Evolutionary conservation across 1,140 invertebrate genomes (phyloP).

Genomic region (Epicauta chinensis): DNA sequence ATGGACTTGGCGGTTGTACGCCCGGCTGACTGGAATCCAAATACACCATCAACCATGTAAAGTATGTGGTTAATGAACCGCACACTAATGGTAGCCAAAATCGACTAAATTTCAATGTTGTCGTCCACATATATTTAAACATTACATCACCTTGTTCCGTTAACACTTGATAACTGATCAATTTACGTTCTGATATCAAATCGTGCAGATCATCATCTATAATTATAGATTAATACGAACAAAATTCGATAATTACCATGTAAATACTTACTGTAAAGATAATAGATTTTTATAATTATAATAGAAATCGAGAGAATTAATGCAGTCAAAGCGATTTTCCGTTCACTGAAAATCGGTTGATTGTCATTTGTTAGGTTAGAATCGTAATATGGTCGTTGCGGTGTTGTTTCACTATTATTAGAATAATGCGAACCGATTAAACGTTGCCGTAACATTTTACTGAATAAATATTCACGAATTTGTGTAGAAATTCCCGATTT

Average conservation of each 20-base stretch:
- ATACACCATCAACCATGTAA: conserved; percentile 46
- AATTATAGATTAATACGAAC: not conserved
- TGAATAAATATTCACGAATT: no score
- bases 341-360: conserved; percentile 21
- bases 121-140: conserved; percentile 29
- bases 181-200: conserved; percentile 28
- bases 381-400: not conserved
- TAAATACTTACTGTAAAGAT: conserved; percentile 26
- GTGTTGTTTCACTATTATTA: conserved; percentile 1
- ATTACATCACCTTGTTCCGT: conserved; percentile 32
- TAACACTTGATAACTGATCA: conserved; percentile 28
- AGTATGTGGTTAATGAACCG: conserved; percentile 36
- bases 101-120: conserved; percentile 27
- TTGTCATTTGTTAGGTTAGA: conserved; percentile 12
- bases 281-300: conserved; percentile 29
- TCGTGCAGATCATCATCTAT: conserved; percentile 25
- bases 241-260: not conserved
- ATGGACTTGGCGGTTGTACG: conserved; percentile 44
- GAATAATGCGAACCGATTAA: conserved; percentile 9
- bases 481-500: no score
- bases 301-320: conserved; percentile 30
- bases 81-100: conserved; percentile 38
- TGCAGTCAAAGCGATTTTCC: conserved; percentile 30
- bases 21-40: conserved; percentile 47
- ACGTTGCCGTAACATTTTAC: conserved; percentile 15